These are phyloP conservation scores for Thermophis baileyi DNA, from an alignment of 2,113 vertebrate species.

Conservation along the genomic window DNA sequence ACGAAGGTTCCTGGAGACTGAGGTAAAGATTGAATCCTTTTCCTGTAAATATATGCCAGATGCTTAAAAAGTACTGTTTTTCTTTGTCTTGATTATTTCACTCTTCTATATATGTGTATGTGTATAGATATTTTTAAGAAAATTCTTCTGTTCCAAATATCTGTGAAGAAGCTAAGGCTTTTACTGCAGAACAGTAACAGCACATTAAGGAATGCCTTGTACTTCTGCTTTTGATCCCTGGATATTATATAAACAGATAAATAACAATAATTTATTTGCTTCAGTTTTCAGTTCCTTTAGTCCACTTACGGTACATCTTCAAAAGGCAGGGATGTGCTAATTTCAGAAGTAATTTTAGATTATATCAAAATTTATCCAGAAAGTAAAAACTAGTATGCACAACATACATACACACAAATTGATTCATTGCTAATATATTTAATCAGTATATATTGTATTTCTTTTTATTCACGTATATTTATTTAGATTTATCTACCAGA, in stretches of 20 bases:
- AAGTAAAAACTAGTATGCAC: background rate
- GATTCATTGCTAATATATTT: background rate
- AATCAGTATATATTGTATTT: background rate
- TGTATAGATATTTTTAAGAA: background rate
- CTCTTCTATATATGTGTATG: background rate
- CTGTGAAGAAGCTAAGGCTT: background rate
- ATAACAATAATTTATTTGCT: background rate
- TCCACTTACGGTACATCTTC: background rate
- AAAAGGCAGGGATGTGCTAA: background rate
- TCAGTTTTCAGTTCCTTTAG: background rate
- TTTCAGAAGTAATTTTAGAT: background rate
- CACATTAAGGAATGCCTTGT: background rate
- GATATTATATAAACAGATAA: background rate
- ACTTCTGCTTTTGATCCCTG: background rate
- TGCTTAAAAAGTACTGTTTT: rapidly evolving
- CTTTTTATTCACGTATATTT: background rate
- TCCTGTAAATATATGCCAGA: background rate
- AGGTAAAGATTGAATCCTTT: conserved; percentile 72
- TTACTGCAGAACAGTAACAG: background rate
- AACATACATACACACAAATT: background rate
- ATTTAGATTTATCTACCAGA: background rate
- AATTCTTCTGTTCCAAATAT: background rate
- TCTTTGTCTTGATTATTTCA: background rate
- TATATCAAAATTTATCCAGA: background rate
- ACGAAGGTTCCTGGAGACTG: conserved; percentile 92